Conservation (phyloP, 1,140 invertebrate species). For the Leptoteleia sp. region DNA sequence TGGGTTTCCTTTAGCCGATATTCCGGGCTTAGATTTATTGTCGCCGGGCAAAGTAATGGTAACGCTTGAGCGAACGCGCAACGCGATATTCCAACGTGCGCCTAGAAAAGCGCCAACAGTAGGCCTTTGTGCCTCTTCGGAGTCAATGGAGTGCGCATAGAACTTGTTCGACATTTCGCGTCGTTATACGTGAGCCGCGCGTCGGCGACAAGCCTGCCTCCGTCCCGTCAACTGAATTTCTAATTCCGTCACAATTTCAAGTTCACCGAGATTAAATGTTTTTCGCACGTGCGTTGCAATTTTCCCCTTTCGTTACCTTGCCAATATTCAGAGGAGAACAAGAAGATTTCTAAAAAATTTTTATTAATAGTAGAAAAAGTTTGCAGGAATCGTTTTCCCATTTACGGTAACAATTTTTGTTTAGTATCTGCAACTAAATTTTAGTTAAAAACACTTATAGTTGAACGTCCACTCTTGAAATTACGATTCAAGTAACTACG, state of each 20-base stretch:
- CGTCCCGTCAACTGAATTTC: constrained; percentile 12
- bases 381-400: too few species aligned
- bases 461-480: too few species aligned
- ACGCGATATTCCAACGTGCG: constrained; percentile 48
- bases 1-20: constrained; percentile 68
- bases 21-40: constrained; percentile 74
- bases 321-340: too few species aligned
- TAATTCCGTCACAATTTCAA: constrained; percentile 12
- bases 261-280: background rate
- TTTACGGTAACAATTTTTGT: too few species aligned
- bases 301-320: too few species aligned
- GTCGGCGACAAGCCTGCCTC: constrained; percentile 21
- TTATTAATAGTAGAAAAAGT: too few species aligned
- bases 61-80: constrained; percentile 65
- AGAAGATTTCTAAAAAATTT: too few species aligned
- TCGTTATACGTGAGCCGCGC: constrained; percentile 38
- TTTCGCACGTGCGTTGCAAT: background rate
- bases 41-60: constrained; percentile 72
- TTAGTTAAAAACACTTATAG: too few species aligned
- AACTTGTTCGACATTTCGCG: constrained; percentile 54
- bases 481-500: too few species aligned
- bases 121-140: constrained; percentile 55
- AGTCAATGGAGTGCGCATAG: constrained; percentile 37
- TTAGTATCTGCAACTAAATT: too few species aligned
- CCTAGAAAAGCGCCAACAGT: constrained; percentile 51